Percentiles rank a stretch among this genome's conserved stretches.
Conservation (phyloP, 2,888 invertebrate species). For the Scaptomyza cyrtandrae region DNA sequence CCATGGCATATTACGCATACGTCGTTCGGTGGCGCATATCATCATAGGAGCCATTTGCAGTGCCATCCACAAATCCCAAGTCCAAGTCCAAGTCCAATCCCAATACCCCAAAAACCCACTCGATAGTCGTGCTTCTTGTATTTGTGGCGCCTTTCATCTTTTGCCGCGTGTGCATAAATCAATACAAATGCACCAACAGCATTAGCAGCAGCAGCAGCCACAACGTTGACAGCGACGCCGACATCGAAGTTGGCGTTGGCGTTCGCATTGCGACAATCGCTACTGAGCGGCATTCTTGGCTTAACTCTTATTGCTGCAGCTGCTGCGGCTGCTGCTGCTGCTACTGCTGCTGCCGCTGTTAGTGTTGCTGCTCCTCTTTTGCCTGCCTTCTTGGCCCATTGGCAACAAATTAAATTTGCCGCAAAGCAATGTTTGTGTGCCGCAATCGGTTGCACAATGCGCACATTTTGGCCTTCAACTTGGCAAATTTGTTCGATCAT, state of each 20-base stretch:
- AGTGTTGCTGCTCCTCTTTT: background rate
- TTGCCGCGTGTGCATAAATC: conserved; percentile 73
- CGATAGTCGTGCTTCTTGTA: conserved; percentile 42
- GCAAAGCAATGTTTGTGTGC: conserved; percentile 40
- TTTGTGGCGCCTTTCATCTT: conserved; percentile 54
- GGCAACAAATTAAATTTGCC: conserved; percentile 63
- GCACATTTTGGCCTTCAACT: conserved; percentile 50
- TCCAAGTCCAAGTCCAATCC: conserved; percentile 9
- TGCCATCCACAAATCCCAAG: conserved; percentile 27
- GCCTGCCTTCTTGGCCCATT: conserved; percentile 1
- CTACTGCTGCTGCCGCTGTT: background rate
- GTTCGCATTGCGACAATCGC: conserved; percentile 39
- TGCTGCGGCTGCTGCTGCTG: background rate
- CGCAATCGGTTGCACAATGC: conserved; percentile 57
- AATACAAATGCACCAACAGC: conserved; percentile 59
- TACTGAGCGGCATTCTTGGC: conserved; percentile 32
- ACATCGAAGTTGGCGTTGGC: conserved; percentile 20
- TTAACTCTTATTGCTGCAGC: background rate
- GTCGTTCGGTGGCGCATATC: conserved; percentile 51
- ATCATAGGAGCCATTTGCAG: conserved; percentile 32
- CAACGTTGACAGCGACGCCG: background rate
- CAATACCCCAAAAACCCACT: conserved; percentile 17
- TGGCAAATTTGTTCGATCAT: conserved; percentile 44
- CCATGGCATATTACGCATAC: conserved; percentile 68
- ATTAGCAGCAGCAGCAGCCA: conserved; percentile 3